These are phyloP conservation scores for Leistus spinibarbis DNA, from an alignment of 2,888 invertebrate species.

Conservation along the genomic window DNA sequence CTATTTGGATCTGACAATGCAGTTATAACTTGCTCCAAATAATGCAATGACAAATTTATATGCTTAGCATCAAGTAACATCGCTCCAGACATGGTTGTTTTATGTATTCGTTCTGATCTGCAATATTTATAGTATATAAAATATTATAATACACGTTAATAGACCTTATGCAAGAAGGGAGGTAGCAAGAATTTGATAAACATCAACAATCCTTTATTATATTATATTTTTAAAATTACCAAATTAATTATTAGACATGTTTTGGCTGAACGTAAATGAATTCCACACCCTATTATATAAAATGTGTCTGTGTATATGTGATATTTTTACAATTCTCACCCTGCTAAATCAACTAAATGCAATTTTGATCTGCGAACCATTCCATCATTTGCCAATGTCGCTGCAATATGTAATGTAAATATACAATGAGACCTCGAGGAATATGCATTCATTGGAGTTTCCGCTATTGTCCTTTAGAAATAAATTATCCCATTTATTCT, in stretches of 20 bases:
- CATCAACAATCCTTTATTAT: background rate
- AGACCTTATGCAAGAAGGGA: background rate
- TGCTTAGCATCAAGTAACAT: constrained; percentile 60
- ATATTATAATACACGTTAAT: constrained; percentile 6
- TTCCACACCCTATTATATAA: background rate
- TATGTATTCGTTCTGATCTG: constrained; percentile 61
- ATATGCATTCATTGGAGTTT: constrained; percentile 62
- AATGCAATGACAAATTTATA: constrained; percentile 63
- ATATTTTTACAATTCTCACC: constrained; percentile 53
- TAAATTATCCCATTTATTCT: constrained; percentile 10
- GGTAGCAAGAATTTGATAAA: background rate
- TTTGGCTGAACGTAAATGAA: background rate
- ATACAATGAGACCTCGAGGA: constrained; percentile 64
- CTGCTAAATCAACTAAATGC: constrained; percentile 62
- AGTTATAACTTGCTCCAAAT: constrained; percentile 60
- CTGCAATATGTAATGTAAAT: constrained; percentile 60
- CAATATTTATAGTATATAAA: constrained; percentile 16
- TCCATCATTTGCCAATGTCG: constrained; percentile 51
- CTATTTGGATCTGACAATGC: constrained; percentile 54
- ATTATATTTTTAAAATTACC: background rate
- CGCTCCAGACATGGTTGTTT: constrained; percentile 58
- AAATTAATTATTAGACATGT: background rate
- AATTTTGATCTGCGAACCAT: constrained; percentile 58
- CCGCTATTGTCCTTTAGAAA: constrained; percentile 57
- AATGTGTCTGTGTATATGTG: background rate